phyloP scores from a whole-genome alignment of 2,888 invertebrate genomes.

The Sphinx pinastri region DNA sequence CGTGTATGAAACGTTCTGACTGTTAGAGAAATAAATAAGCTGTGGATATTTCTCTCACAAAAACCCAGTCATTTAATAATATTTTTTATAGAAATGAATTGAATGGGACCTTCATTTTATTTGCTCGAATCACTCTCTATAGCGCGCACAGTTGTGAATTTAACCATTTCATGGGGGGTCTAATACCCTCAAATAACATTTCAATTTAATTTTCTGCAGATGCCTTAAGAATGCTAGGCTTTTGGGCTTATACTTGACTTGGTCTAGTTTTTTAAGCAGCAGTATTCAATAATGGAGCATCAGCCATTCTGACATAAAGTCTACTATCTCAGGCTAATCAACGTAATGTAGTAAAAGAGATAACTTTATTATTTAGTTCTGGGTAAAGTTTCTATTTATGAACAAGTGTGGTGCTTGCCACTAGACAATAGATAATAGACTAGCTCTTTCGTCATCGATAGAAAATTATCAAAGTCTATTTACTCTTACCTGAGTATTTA shows the following conservation, averaged over 20 bases:
- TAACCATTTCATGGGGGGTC: background rate
- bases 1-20: background rate
- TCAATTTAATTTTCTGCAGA: background rate
- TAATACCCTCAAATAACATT: background rate
- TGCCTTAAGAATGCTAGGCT: background rate
- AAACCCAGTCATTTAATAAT: slow-evolving; percentile 41
- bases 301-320: too few relatives aligned
- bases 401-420: too few relatives aligned
- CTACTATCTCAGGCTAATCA: too few relatives aligned
- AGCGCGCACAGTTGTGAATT: slow-evolving; percentile 17
- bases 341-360: too few relatives aligned
- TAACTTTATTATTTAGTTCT: too few relatives aligned
- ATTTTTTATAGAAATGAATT: slow-evolving; percentile 44
- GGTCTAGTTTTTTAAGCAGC: too few relatives aligned
- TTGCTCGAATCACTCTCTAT: slow-evolving; percentile 42
- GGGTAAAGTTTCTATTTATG: too few relatives aligned
- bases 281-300: too few relatives aligned
- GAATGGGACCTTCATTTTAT: slow-evolving; percentile 42
- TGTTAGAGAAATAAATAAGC: slow-evolving; percentile 28
- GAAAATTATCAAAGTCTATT: too few relatives aligned
- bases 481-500: too few relatives aligned
- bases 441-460: too few relatives aligned
- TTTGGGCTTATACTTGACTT: background rate
- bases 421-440: too few relatives aligned
- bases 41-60: slow-evolving; percentile 39